Percentiles rank a stretch among this genome's conserved stretches.
These are phyloP conservation scores for Syngnathoides biaculeatus DNA, from an alignment of 2,113 vertebrate genomes.

Conservation along the genomic window DNA sequence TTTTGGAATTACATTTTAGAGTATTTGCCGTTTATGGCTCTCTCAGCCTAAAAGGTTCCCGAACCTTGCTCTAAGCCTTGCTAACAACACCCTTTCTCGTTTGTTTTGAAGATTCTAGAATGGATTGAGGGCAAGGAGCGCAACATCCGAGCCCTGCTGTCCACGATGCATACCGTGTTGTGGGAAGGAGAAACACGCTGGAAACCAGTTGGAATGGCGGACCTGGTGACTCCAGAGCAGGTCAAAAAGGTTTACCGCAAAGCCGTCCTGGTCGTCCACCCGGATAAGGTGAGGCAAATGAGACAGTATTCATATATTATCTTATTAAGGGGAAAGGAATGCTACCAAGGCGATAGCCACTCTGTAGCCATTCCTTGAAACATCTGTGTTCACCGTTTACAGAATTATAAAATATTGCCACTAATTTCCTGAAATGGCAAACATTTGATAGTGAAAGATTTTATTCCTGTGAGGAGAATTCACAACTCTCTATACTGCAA, in stretches of 20 bases:
- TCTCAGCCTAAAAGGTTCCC: too few species aligned
- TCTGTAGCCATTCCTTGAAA: background rate
- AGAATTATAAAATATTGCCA: too few species aligned
- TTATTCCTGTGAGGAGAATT: background rate
- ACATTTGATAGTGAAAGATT: background rate
- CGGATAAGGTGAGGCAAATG: slow-evolving; percentile 87
- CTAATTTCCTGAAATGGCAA: background rate
- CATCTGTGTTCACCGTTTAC: too few species aligned
- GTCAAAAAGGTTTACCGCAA: slow-evolving; percentile 96
- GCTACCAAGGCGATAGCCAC: background rate
- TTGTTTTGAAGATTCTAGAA: slow-evolving; percentile 82
- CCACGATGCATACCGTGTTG: slow-evolving; percentile 96
- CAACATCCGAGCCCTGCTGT: slow-evolving; percentile 93
- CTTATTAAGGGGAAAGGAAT: background rate
- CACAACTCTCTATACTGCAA: too few species aligned
- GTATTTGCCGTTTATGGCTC: too few species aligned
- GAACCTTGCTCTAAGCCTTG: background rate
- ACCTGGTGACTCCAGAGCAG: slow-evolving; percentile 96
- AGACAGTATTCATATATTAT: background rate
- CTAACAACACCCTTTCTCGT: slow-evolving; percentile 13
- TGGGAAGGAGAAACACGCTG: slow-evolving; percentile 97
- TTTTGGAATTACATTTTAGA: too few species aligned
- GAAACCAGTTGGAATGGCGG: slow-evolving; percentile 96
- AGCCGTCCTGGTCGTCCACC: slow-evolving; percentile 95
- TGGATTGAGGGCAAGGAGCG: slow-evolving; percentile 99